phyloP scores from a whole-genome alignment of 2,797 vertebrate species.

The Lagocephalus sceleratus region DNA sequence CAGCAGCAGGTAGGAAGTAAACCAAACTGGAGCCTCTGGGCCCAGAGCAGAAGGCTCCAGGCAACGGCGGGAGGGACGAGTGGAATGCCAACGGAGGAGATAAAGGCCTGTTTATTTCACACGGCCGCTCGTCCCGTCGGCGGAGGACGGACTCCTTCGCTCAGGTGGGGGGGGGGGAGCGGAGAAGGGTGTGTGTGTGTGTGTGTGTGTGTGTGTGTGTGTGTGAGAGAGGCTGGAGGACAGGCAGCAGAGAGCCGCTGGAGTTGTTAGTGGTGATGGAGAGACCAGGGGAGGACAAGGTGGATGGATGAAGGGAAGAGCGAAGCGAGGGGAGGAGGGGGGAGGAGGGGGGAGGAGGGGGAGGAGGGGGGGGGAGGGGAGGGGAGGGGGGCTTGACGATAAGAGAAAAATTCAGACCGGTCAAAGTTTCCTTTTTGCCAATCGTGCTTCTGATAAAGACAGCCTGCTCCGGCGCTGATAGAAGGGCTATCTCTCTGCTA shows the following conservation, averaged over 20 bases:
- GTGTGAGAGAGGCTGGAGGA: slow-evolving; percentile 20
- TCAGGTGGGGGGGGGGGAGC: slow-evolving; percentile 40
- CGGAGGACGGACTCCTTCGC: too few relatives aligned
- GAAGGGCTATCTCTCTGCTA: slow-evolving; percentile 81
- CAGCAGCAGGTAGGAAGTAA: too few relatives aligned
- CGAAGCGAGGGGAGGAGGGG: slow-evolving; percentile 8
- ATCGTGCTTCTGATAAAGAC: slow-evolving; percentile 91
- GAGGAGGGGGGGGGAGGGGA: slow-evolving; percentile 6
- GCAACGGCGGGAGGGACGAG: too few relatives aligned
- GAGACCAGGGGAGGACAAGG: slow-evolving; percentile 62
- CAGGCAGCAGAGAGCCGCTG: slow-evolving; percentile 9
- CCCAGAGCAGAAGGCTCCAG: too few relatives aligned
- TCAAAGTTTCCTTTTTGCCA: slow-evolving; percentile 91
- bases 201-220: neutral
- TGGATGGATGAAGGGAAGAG: slow-evolving; percentile 50
- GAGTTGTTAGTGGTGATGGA: slow-evolving; percentile 70
- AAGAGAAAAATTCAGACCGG: slow-evolving; percentile 88
- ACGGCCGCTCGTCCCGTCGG: too few relatives aligned
- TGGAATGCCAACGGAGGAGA: too few relatives aligned
- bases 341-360: slow-evolving; percentile 19
- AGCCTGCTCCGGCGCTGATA: slow-evolving; percentile 90
- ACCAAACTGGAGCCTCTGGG: too few relatives aligned
- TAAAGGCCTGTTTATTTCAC: slow-evolving; percentile 16
- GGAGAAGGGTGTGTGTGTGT: neutral
- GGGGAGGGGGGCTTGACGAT: slow-evolving; percentile 71